Conservation (phyloP, 2,797 vertebrate genomes). For the Periparus ater region DNA sequence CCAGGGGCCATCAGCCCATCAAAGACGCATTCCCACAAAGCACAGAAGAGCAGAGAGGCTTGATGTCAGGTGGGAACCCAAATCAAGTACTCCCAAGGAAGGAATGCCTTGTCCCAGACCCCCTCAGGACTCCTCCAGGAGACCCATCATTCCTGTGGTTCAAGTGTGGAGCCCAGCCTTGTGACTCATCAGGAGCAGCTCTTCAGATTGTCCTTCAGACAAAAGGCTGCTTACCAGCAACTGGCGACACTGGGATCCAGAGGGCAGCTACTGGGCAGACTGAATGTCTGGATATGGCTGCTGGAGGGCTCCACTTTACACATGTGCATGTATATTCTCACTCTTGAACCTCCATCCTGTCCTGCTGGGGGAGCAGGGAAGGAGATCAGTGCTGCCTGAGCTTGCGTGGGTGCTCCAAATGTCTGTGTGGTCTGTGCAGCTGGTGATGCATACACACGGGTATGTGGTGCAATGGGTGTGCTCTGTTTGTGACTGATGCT, state of each 20-base stretch:
- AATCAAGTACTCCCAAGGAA: background rate
- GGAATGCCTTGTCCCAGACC: background rate
- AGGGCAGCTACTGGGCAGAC: background rate
- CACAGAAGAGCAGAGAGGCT: background rate
- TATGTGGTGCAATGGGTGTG: background rate
- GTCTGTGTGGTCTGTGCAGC: background rate
- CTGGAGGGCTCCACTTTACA: background rate
- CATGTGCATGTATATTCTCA: background rate
- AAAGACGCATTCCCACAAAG: background rate
- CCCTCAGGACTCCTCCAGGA: background rate
- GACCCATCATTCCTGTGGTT: background rate
- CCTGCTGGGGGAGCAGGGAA: background rate
- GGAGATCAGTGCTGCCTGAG: background rate
- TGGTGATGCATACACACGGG: rapidly evolving
- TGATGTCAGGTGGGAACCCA: background rate
- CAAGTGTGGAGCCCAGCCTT: background rate
- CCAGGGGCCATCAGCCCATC: background rate
- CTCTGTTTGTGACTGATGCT: background rate
- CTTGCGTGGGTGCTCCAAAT: rapidly evolving
- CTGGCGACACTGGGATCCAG: background rate
- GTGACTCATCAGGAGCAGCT: background rate
- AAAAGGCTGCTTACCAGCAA: background rate
- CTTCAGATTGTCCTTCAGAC: background rate
- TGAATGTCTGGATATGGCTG: background rate
- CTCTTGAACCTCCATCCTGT: background rate